These are phyloP conservation scores for Mus minutoides DNA, from an alignment of 2,797 vertebrate species.

Conservation along the genomic window DNA sequence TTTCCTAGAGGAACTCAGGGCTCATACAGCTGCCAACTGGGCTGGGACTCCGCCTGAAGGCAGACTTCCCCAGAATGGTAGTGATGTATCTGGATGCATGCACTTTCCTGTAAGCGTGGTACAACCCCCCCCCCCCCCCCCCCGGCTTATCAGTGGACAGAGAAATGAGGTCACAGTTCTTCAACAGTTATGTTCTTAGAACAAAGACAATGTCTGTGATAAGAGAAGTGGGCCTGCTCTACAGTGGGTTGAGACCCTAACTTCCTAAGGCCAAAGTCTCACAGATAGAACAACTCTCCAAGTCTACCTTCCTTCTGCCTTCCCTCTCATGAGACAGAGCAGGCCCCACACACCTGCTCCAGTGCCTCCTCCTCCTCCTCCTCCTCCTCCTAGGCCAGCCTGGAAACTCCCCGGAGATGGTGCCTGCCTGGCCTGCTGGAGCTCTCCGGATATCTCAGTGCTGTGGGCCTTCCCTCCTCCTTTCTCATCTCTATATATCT, in stretches of 20 bases:
- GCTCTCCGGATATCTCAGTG: neutral
- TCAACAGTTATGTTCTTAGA: neutral
- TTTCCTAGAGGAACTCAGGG: neutral
- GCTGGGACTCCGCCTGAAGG: too few species aligned
- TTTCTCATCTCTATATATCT: conserved; percentile 88
- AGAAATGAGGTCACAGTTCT: neutral
- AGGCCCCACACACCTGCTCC: neutral
- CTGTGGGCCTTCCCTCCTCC: conserved; percentile 39
- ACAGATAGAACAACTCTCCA: neutral
- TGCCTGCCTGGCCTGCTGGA: neutral
- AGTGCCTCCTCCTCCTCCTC: neutral
- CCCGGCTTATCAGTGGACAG: neutral
- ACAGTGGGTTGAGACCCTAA: neutral
- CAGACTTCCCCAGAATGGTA: neutral
- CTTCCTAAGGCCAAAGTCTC: neutral
- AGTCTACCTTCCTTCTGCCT: neutral
- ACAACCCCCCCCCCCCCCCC: too few species aligned
- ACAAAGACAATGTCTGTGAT: neutral
- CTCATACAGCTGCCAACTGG: neutral
- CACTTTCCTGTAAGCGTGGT: neutral
- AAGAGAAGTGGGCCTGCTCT: neutral
- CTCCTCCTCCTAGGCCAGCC: neutral
- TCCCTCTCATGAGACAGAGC: neutral
- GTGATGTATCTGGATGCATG: neutral
- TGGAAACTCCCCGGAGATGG: neutral